Evolutionary conservation across 2,888 invertebrate genomes (phyloP).

Genomic region (Cerceris ruficornis): DNA sequence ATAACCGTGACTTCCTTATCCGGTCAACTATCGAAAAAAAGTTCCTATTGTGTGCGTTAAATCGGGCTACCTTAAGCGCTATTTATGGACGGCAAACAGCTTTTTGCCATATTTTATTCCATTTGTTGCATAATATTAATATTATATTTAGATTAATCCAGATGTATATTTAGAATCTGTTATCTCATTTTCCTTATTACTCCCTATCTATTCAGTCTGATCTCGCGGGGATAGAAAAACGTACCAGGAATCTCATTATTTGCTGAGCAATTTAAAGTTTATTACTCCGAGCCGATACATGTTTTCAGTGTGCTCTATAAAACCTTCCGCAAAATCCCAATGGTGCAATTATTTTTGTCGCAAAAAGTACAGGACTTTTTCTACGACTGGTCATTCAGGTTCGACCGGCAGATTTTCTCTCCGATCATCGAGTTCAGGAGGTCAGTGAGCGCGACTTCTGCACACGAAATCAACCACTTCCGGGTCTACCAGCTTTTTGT

Average conservation of each 20-base stretch:
- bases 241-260: too few relatives aligned
- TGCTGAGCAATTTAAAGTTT: too few relatives aligned
- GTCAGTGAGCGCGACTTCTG: constrained; percentile 42
- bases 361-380: constrained; percentile 25
- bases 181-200: too few relatives aligned
- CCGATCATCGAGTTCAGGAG: constrained; percentile 56
- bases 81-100: too few relatives aligned
- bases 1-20: constrained; percentile 10
- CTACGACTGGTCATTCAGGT: constrained; percentile 41
- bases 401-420: constrained; percentile 35
- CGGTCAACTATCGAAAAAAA: not conserved
- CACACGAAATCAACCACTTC: constrained; percentile 42
- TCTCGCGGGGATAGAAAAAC: too few relatives aligned
- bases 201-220: too few relatives aligned
- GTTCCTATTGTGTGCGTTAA: not conserved
- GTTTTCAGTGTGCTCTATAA: too few relatives aligned
- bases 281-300: too few relatives aligned
- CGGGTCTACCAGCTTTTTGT: constrained; percentile 24
- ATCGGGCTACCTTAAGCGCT: not conserved
- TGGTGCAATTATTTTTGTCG: constrained; percentile 12
- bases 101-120: too few relatives aligned
- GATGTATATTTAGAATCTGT: too few relatives aligned
- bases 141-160: too few relatives aligned
- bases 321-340: not conserved
- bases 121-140: too few relatives aligned